Conservation (phyloP, 2,113 vertebrate genomes). For the Holacanthus passer region DNA sequence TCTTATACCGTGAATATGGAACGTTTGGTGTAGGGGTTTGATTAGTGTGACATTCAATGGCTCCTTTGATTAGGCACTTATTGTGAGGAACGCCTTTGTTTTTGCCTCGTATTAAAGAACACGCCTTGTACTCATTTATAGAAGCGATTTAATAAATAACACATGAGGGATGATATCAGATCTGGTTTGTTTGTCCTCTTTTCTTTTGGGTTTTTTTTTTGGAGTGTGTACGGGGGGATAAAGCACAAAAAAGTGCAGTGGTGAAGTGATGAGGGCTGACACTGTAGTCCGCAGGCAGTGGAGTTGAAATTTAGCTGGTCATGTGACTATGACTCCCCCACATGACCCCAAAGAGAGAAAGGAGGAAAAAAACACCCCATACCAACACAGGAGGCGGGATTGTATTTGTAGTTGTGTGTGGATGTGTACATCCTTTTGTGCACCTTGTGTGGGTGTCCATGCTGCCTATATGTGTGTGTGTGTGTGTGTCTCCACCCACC, state of each 20-base stretch:
- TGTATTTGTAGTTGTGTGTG: conserved; percentile 53
- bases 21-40: conserved; percentile 51
- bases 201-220: background rate
- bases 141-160: conserved; percentile 41
- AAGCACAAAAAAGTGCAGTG: conserved; percentile 30
- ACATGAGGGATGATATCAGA: background rate
- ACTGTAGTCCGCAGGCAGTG: conserved; percentile 63
- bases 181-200: conserved; percentile 1
- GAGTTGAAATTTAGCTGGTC: conserved; percentile 76
- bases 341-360: conserved; percentile 51
- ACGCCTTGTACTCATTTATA: conserved; percentile 16
- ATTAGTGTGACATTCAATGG: conserved; percentile 63
- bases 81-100: conserved; percentile 42
- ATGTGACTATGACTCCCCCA: conserved; percentile 66
- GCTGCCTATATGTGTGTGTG: conserved; percentile 11
- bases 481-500: conserved; percentile 18
- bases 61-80: conserved; percentile 62
- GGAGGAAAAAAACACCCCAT: conserved; percentile 36
- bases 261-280: conserved; percentile 68
- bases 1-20: conserved; percentile 46
- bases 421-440: conserved; percentile 54
- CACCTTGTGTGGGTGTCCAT: conserved; percentile 31
- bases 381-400: conserved; percentile 60
- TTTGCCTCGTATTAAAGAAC: conserved; percentile 32
- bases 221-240: background rate